phyloP scores from a whole-genome alignment of 2,797 vertebrate species.

The Tapera naevia region DNA sequence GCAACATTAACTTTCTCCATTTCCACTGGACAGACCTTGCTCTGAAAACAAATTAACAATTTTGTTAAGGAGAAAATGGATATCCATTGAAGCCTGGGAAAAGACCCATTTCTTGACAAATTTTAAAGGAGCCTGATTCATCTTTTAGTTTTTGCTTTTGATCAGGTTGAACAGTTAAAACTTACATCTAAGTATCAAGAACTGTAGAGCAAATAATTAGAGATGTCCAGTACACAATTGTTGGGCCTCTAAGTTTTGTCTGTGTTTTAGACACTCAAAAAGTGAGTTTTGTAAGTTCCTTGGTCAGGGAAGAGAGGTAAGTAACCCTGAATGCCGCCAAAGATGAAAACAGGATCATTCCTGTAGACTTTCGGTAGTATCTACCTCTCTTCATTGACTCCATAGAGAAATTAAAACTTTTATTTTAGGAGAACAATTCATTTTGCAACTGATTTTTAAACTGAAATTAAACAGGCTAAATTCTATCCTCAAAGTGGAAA shows the following conservation, averaged over 20 bases:
- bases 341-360: not conserved
- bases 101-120: not conserved
- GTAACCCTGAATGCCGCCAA: not conserved
- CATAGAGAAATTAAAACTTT: not conserved
- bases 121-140: not conserved
- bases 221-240: not conserved
- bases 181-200: not conserved
- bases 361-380: not conserved
- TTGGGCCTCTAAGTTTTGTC: not conserved
- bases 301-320: not conserved
- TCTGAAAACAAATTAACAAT: not conserved
- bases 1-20: not conserved
- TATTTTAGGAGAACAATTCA: not conserved
- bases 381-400: not conserved
- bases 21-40: not conserved
- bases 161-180: not conserved
- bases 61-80: not conserved
- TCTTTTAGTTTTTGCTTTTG: not conserved
- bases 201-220: not conserved
- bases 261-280: not conserved
- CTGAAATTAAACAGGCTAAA: not conserved
- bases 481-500: not conserved
- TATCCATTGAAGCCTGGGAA: not conserved
- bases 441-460: not conserved
- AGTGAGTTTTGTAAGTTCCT: not conserved